phyloP scores from a whole-genome alignment of 2,113 vertebrate species.

The Urocolius indicus region DNA sequence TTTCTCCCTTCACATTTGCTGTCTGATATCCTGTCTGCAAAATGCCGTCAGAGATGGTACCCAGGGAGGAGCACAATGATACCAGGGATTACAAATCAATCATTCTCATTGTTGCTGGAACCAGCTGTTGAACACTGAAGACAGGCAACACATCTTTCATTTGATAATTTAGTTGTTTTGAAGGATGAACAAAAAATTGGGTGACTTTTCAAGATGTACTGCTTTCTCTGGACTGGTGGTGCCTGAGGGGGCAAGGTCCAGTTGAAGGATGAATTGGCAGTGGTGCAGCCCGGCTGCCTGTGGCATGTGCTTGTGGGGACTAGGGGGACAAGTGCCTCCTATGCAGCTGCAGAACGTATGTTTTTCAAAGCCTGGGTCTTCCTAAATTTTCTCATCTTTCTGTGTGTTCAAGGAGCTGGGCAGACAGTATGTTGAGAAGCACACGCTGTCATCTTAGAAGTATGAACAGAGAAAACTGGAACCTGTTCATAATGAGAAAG shows the following conservation, averaged over 20 bases:
- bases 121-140: background rate
- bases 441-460: background rate
- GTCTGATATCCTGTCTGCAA: constrained; percentile 7
- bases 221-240: background rate
- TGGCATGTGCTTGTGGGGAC: rapidly evolving
- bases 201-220: background rate
- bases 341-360: background rate
- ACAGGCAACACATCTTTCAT: background rate
- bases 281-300: background rate
- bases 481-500: background rate
- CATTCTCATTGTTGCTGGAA: constrained; percentile 29
- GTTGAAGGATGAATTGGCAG: background rate
- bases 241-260: background rate
- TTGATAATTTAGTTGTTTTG: constrained; percentile 22
- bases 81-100: constrained; percentile 59
- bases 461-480: background rate
- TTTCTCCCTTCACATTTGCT: constrained; percentile 7
- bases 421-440: background rate
- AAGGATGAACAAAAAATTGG: background rate
- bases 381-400: background rate
- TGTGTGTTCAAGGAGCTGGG: background rate
- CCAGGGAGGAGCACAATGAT: constrained; percentile 1
- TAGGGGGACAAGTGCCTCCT: rapidly evolving
- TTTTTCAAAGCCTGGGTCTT: background rate
- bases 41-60: background rate